Percentiles rank a stretch among this genome's conserved stretches.
Evolutionary conservation across 2,113 vertebrate species (phyloP).

Genomic region (Sturnus vulgaris): DNA sequence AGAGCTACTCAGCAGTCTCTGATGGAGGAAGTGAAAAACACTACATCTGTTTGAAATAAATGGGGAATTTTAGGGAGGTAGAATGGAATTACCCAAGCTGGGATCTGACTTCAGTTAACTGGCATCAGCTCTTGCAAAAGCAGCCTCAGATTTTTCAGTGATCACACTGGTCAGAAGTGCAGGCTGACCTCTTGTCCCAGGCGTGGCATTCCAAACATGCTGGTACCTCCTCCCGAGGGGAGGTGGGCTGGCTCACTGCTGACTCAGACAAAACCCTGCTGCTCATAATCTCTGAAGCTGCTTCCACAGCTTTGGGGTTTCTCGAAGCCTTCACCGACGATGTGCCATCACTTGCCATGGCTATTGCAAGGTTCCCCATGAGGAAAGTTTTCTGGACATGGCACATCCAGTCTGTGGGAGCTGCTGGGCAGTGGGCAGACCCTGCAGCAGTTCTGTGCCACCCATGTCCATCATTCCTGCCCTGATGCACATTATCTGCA

Average conservation of each 20-base stretch:
- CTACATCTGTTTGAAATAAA: constrained; percentile 49
- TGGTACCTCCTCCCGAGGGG: background rate
- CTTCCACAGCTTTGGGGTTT: background rate
- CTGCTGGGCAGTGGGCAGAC: background rate
- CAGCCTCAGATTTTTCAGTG: background rate
- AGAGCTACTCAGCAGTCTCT: background rate
- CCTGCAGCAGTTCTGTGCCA: background rate
- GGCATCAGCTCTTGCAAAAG: constrained; percentile 43
- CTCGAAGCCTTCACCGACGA: background rate
- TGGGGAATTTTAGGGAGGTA: constrained; percentile 59
- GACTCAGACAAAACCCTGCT: background rate
- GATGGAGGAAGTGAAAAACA: constrained; percentile 51
- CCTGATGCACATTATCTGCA: background rate
- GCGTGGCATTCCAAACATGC: background rate
- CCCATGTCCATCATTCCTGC: fast-evolving
- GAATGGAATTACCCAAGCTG: constrained; percentile 60
- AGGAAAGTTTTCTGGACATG: background rate
- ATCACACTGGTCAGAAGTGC: background rate
- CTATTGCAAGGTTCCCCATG: background rate
- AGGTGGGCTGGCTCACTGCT: background rate
- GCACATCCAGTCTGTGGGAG: background rate
- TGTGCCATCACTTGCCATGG: background rate
- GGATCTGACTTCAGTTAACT: constrained; percentile 1
- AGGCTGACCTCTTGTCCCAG: background rate
- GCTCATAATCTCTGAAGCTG: background rate